Evolutionary conservation across 1,140 invertebrate species (phyloP), one percentile per base, ranked within the genome.

Genomic region (Aradophagus sp.): DNA sequence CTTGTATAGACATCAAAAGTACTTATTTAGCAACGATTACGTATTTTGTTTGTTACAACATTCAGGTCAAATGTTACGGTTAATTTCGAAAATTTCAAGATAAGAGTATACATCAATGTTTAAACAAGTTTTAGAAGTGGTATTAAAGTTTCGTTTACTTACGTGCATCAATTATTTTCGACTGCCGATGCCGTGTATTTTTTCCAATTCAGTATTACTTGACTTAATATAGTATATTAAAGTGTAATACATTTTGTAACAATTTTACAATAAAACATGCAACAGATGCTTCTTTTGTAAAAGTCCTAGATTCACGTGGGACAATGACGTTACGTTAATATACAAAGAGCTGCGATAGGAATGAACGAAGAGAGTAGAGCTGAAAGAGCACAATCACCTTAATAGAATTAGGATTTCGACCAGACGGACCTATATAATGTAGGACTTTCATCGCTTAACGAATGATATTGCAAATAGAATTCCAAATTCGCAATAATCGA

Each of bases 401-500:
- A 78, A 79, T 75, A 66, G 67, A 77, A 76, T 76, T 63, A 77
- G 74, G 67, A 78, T 79, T 74, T 77, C 68, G 66, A 74, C 56
- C 62, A 68, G 47, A 55, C 42, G 50, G 65, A 53, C 69, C 78
- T 74, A 80, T 72, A 41, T 39, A 72, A 62, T 41, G 72, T 53
- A 50, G 61, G 27, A 55, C 19, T 73, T 76, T 75, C 48, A 71
- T 65, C 66, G 2, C 5, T 63, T 56, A 68, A 66, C 36, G 12
- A 36, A 35, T 23, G 47, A 63, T 41, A 59, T 26, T 27, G 67
- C 41, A 61, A 15, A 31, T 53, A 50, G 70, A 75, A 72, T 70
- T 69, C 29, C 35, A 55, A 74, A 78, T 77, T 72, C 68, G 45
- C 20, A 41, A 14, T 36, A 45, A 70, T 58, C 52, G n/a, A n/a